Evolutionary conservation across 1,140 invertebrate genomes (phyloP).

Genomic region (Drosophila lacteicornis): DNA sequence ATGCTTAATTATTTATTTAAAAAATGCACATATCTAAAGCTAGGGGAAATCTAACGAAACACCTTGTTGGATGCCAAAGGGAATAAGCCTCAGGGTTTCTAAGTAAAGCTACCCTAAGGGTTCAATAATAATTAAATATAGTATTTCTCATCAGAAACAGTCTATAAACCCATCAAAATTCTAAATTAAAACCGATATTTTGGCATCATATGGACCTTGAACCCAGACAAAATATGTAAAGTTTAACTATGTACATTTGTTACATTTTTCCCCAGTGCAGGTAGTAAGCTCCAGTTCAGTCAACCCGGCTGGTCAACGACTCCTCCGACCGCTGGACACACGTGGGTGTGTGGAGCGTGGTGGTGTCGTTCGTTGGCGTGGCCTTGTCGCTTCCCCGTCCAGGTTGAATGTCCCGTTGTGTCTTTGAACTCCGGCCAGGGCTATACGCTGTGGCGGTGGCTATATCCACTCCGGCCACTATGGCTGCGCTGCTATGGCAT

Average conservation of each 20-base stretch:
- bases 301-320: constrained; percentile 67
- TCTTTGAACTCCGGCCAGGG: constrained; percentile 71
- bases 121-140: background rate
- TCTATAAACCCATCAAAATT: background rate
- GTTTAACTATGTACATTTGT: background rate
- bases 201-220: no score
- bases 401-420: constrained; percentile 81
- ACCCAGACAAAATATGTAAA: background rate
- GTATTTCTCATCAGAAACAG: background rate
- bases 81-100: background rate
- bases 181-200: background rate
- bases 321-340: constrained; percentile 44
- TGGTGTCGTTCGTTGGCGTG: constrained; percentile 62
- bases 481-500: constrained; percentile 64
- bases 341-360: constrained; percentile 70
- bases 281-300: constrained; percentile 50
- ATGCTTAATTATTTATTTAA: constrained; percentile 14
- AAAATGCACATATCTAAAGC: constrained; percentile 9
- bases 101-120: no score
- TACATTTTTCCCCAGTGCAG: constrained; percentile 2
- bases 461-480: constrained; percentile 4
- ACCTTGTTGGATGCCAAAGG: background rate
- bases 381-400: constrained; percentile 70
- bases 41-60: background rate
- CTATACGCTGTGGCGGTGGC: constrained; percentile 14